Evolutionary conservation across 2,113 vertebrate genomes (phyloP).

Genomic region (Pelecanus crispus): DNA sequence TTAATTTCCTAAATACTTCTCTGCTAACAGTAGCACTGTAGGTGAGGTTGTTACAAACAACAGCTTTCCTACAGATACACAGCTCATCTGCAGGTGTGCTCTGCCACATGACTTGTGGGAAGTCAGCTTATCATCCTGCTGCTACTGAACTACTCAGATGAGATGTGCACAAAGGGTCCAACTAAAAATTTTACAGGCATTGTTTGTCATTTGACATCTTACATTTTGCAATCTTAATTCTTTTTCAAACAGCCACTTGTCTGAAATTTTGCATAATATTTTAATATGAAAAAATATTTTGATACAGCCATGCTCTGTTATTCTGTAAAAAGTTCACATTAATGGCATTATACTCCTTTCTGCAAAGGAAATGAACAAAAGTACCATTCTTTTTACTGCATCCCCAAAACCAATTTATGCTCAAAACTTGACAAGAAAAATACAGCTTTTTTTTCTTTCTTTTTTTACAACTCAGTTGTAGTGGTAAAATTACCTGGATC

Average conservation of each 20-base stretch:
- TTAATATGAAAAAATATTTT: neutral
- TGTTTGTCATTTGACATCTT: neutral
- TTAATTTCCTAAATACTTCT: neutral
- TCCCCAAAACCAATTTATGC: neutral
- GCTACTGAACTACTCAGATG: neutral
- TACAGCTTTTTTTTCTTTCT: too few species aligned
- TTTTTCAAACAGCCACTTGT: neutral
- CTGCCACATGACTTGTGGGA: neutral
- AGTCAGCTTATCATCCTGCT: neutral
- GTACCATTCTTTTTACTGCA: neutral
- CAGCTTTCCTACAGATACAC: neutral
- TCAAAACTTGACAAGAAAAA: neutral
- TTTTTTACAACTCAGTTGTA: neutral
- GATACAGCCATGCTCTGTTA: neutral
- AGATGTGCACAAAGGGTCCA: neutral
- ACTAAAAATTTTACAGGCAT: neutral
- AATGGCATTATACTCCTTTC: neutral
- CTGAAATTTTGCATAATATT: neutral
- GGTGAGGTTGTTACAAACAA: neutral
- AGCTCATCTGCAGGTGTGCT: neutral
- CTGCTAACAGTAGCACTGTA: neutral
- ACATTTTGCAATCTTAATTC: neutral
- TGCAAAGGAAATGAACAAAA: neutral
- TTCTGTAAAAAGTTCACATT: neutral
- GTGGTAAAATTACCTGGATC: neutral